These are phyloP conservation scores for Matsumurasca onukii DNA, from an alignment of 1,140 invertebrate species.

Conservation along the genomic window DNA sequence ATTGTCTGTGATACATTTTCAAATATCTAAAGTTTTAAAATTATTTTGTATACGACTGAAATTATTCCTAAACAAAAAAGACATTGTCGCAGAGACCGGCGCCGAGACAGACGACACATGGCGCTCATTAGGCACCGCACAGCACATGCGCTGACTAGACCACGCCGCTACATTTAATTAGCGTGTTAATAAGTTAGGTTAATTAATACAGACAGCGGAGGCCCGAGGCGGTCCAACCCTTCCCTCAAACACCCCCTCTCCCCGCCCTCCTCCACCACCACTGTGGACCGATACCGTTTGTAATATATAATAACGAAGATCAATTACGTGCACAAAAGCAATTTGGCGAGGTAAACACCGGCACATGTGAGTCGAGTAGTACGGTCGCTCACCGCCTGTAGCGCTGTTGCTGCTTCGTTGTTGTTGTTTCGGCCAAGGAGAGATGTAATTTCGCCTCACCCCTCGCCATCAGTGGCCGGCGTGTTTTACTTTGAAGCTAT, in stretches of 20 bases:
- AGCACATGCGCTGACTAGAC: background rate
- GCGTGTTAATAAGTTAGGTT: background rate
- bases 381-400: too few relatives aligned
- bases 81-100: background rate
- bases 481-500: background rate
- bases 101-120: background rate
- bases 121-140: background rate
- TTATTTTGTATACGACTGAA: too few relatives aligned
- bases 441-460: too few relatives aligned
- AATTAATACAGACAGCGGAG: background rate
- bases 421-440: too few relatives aligned
- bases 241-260: background rate
- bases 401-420: too few relatives aligned
- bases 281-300: too few relatives aligned
- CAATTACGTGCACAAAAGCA: background rate
- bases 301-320: background rate
- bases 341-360: background rate
- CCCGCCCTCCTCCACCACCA: too few relatives aligned
- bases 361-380: too few relatives aligned
- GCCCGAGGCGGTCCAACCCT: too few relatives aligned
- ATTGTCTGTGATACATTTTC: too few relatives aligned
- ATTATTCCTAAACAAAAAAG: background rate
- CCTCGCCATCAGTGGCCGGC: background rate
- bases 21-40: too few relatives aligned
- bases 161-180: background rate